Percentiles rank a stretch among this genome's conserved stretches.
Conservation (phyloP, 2,113 vertebrate species). For the Ramphastos sulfuratus region DNA sequence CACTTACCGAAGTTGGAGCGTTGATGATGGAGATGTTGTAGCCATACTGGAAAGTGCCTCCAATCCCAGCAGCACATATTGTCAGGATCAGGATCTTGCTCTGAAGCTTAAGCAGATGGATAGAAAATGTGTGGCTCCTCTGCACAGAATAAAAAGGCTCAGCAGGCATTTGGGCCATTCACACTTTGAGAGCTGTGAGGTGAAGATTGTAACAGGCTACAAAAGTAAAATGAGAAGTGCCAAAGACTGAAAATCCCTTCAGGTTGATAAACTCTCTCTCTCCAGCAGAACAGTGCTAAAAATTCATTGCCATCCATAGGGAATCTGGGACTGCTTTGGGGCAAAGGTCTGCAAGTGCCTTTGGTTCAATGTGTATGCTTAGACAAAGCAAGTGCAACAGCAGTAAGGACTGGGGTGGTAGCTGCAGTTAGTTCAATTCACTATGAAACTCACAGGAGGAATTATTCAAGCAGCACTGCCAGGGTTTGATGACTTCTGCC, state of each 20-base stretch:
- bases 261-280: not conserved
- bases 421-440: not conserved
- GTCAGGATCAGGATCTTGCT: conserved; percentile 80
- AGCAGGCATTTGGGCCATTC: not conserved
- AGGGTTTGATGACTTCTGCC: not conserved
- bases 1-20: conserved; percentile 83
- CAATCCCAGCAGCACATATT: conserved; percentile 85
- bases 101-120: conserved; percentile 64
- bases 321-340: not conserved
- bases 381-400: not conserved
- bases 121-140: not conserved
- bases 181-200: not conserved
- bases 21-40: conserved; percentile 94
- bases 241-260: not conserved
- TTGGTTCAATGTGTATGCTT: not conserved
- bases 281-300: not conserved
- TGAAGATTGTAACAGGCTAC: not conserved
- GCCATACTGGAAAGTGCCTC: conserved; percentile 92
- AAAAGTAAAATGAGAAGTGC: not conserved
- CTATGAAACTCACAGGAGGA: not conserved
- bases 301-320: not conserved
- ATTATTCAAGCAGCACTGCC: not conserved
- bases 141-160: not conserved
- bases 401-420: not conserved
- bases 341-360: not conserved